These are phyloP conservation scores for Dynastes grantii DNA, from an alignment of 2,888 invertebrate genomes.

Conservation along the genomic window DNA sequence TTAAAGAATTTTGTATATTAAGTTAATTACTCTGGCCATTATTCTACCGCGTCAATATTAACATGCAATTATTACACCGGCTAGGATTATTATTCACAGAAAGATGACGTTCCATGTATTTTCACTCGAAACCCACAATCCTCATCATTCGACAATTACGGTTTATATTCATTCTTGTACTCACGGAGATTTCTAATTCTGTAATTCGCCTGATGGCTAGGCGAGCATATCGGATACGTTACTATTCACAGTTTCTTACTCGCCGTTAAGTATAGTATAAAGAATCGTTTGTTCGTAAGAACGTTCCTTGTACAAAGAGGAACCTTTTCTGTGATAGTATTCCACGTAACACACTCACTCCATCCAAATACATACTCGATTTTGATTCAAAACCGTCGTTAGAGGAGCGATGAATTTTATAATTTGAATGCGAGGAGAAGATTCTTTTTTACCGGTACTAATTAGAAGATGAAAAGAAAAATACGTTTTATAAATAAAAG, in stretches of 20 bases:
- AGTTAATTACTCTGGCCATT: not conserved
- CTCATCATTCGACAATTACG: not conserved
- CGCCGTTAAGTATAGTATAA: not conserved
- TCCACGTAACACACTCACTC: not conserved
- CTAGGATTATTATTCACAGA: not conserved
- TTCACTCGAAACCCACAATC: not conserved
- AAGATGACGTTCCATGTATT: not conserved
- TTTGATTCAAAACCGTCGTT: constrained; percentile 9
- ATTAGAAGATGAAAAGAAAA: constrained; percentile 34
- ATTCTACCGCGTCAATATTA: constrained; percentile 1
- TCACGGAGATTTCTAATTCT: constrained; percentile 20
- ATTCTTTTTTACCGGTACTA: constrained; percentile 7
- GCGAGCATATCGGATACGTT: not conserved
- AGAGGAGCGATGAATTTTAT: constrained; percentile 15
- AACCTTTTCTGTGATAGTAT: constrained; percentile 1
- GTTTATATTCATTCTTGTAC: constrained; percentile 4
- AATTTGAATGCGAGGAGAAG: constrained; percentile 4
- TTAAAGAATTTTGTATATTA: no score
- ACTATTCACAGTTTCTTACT: constrained; percentile 10
- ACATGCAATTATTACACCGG: constrained; percentile 1
- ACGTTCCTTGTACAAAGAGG: not conserved
- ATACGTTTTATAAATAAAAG: constrained; percentile 44
- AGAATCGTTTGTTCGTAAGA: constrained; percentile 21
- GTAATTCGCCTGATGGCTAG: not conserved
- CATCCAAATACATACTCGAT: constrained; percentile 8